Base-by-base conservation (phyloP, 2,797 vertebrate species). In the Rousettus madagascariensis region DNA sequence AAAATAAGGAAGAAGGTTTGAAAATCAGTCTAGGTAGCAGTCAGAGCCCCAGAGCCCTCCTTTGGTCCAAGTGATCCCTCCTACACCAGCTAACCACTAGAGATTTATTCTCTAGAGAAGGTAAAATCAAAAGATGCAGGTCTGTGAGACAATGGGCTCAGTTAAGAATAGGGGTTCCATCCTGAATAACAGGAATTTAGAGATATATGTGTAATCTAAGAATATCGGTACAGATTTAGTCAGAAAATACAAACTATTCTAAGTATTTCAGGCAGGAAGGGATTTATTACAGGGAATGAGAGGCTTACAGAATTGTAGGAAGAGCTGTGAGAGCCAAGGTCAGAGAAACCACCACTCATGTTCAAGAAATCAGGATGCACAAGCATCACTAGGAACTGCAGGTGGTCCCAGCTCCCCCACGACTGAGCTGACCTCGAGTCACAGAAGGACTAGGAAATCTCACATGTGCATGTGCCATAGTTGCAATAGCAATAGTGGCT, bases 221-320 rank as follows among this genome's bases (percentile, higher is more conserved):
- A 22, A 10, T 61, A 61, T 74, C 59, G 5, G 41, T 51, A 20
- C 26, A 71, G 38, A 77, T 24, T 24, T 75, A 36, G 26, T 75
- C 30, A 20, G 13, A 90, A 92, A 90, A 84, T 8, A 79, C 30
- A 68, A 65, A 69, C 19, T 33, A 63, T 69, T 53, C 51, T 59
- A 87, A 19, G 41, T 57, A 43, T 93, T 63, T 91, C 78, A 78
- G 30, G 24, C 72, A 94, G 57, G 15, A 86, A 95, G n/a, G 36
- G 22, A 63, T 65, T 65, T 80, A 63, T 68, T 22, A 55, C 30
- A 63, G 41, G 28, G 22, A 90, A 74, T 4, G 26, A 15, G 78
- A 85, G 49, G 41, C 33, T 90, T 36, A 71, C 1, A n/a, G 77
- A 85, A 30, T 41, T 33, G 10, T 8, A 3, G 49, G 19, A 63